These are phyloP conservation scores for Rhopalosiphum maidis DNA, from an alignment of 1,140 invertebrate genomes.

Conservation along the genomic window DNA sequence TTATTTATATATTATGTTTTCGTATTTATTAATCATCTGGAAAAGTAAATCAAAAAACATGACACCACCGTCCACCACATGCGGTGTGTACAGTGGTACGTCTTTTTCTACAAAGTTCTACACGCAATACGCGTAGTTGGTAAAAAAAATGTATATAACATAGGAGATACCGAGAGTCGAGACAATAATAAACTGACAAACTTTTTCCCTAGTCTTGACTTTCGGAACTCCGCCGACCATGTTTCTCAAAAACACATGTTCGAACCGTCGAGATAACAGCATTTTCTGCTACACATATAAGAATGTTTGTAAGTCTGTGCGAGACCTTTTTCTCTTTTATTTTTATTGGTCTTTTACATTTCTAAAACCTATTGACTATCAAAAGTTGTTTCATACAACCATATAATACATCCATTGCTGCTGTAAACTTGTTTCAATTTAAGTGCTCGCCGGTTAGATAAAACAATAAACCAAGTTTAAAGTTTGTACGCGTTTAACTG, in stretches of 20 bases:
- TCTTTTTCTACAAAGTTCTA: not conserved
- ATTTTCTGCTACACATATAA: not conserved
- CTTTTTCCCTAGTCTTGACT: not conserved
- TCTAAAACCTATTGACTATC: not conserved
- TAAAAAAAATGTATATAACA: not conserved
- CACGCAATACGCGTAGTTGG: not conserved
- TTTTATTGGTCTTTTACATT: constrained; percentile 34
- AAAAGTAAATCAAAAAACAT: not conserved
- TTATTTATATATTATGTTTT: not conserved
- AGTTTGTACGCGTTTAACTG: not conserved
- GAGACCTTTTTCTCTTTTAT: not conserved
- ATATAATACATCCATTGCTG: not conserved
- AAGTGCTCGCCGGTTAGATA: constrained; percentile 1
- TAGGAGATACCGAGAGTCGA: not conserved
- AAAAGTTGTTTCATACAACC: constrained; percentile 33
- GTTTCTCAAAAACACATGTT: constrained; percentile 25
- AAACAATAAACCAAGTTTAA: not conserved
- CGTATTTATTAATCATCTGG: not conserved
- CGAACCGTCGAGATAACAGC: not conserved
- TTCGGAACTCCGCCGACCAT: not conserved
- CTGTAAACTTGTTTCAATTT: not conserved
- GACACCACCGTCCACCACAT: not conserved
- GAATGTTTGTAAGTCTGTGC: not conserved
- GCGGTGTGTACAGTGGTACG: not conserved
- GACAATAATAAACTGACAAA: constrained; percentile 27